Evolutionary conservation across 2,113 vertebrate genomes (phyloP).

Genomic region (Sceloporus tristichus): DNA sequence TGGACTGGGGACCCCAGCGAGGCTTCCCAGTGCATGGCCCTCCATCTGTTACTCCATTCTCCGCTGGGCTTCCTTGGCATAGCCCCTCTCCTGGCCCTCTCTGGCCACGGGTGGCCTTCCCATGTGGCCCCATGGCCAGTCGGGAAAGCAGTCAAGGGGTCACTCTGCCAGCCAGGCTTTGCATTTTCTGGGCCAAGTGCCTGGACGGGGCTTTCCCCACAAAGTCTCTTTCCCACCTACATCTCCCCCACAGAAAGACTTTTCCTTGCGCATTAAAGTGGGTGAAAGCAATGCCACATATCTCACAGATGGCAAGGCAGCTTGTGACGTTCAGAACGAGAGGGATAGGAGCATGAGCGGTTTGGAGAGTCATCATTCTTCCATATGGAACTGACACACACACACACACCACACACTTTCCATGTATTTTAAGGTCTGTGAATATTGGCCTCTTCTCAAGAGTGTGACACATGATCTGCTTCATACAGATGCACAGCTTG

Average conservation of each 20-base stretch:
- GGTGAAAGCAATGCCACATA: not conserved
- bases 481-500: slow-evolving; percentile 37
- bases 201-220: not conserved
- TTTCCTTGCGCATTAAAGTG: not conserved
- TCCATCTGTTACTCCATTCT: no score
- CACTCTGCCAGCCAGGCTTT: not conserved
- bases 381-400: slow-evolving; percentile 42
- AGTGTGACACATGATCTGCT: not conserved
- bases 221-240: rapidly evolving
- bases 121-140: not conserved
- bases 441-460: slow-evolving; percentile 25
- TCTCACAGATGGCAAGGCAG: rapidly evolving
- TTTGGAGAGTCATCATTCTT: not conserved
- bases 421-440: slow-evolving; percentile 51
- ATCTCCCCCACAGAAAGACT: not conserved
- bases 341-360: slow-evolving; percentile 4
- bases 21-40: not conserved
- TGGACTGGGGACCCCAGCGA: not conserved
- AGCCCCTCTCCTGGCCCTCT: not conserved
- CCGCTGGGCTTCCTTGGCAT: no score
- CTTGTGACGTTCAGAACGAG: not conserved
- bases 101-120: not conserved
- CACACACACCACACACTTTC: not conserved
- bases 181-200: not conserved
- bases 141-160: not conserved